Base-by-base conservation (phyloP, 2,797 vertebrate genomes). In the Dermochelys coriacea region DNA sequence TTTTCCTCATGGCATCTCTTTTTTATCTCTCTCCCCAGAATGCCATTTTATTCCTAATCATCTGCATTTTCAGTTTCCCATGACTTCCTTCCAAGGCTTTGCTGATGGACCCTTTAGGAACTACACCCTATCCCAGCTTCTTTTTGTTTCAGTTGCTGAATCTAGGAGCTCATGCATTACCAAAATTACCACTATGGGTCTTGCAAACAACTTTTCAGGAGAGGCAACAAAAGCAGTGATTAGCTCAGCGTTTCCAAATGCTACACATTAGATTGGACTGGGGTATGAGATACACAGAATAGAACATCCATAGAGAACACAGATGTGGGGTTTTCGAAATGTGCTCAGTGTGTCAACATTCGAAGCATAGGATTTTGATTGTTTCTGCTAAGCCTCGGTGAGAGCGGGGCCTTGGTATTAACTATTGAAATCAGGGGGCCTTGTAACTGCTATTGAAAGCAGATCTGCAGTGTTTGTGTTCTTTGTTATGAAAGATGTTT, bases 401-500 rank as follows among this genome's bases (percentile, higher is more conserved):
- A 91, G 89, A 94, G 95, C 94, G 96, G 96, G 96, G 90, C 92
- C 96, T 96, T 93, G 91, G 94, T 83, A 95, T 97, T 97, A 96
- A 95, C 96, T 91, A n/a, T 86, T 96, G 96, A 97, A 97, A 96
- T 94, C 97, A 95, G 95, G 94, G 94, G 93, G 96, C 95, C 96
- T 81, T 90, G 93, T 18, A 85, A 86, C 64, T 55, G 89, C 97
- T 95, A 95, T 97, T 93, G 97, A 95, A 90, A 96, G 91, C 94
- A 96, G 96, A 96, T 95, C 94, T 96, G 97, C 93, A 4, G 90
- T 93, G 90, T 96, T 96, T 95, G 96, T 97, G 61, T 97, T 97
- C 96, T 97, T 96, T 98, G 97, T 97, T 97, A 96, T 95, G 97
- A 97, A 96, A 96, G 96, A 90, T 97, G 96, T 97, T 97, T 97